Percentiles rank a stretch among this genome's conserved stretches.
Evolutionary conservation across 2,113 vertebrate genomes (phyloP).

Genomic region (Perca flavescens): DNA sequence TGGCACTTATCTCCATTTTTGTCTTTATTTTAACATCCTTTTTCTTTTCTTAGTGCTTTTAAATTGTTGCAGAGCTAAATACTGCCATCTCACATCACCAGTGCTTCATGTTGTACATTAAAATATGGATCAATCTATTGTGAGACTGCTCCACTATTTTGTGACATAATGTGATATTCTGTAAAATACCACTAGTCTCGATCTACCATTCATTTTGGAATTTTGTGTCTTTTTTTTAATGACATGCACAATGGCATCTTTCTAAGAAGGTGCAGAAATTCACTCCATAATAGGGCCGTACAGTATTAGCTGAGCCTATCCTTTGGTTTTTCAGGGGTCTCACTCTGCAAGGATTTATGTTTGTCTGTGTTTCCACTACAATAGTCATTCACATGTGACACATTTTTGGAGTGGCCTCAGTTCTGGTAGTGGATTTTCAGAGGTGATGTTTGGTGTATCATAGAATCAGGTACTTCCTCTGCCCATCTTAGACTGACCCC

Average conservation of each 20-base stretch:
- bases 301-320: slow-evolving; percentile 61
- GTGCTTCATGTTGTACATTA: slow-evolving; percentile 45
- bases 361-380: slow-evolving; percentile 18
- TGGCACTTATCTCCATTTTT: slow-evolving; percentile 10
- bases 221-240: slow-evolving; percentile 19
- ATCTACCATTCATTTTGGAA: slow-evolving; percentile 21
- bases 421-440: slow-evolving; percentile 25
- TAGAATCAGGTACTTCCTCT: slow-evolving; percentile 43
- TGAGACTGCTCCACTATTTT: slow-evolving; percentile 50
- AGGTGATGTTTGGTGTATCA: slow-evolving; percentile 17
- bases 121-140: slow-evolving; percentile 27
- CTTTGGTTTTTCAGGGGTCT: slow-evolving; percentile 38
- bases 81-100: slow-evolving; percentile 57
- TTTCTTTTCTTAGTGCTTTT: slow-evolving; percentile 20
- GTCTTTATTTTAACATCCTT: background rate
- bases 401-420: slow-evolving; percentile 22
- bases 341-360: slow-evolving; percentile 6
- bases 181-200: slow-evolving; percentile 59
- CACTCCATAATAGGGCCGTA: slow-evolving; percentile 33
- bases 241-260: slow-evolving; percentile 55
- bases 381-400: slow-evolving; percentile 17
- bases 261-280: slow-evolving; percentile 46
- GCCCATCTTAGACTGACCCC: slow-evolving; percentile 21
- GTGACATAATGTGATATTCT: slow-evolving; percentile 61
- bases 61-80: slow-evolving; percentile 48